Evolutionary conservation across 1,140 invertebrate genomes (phyloP).

Genomic region (Lerema accius): DNA sequence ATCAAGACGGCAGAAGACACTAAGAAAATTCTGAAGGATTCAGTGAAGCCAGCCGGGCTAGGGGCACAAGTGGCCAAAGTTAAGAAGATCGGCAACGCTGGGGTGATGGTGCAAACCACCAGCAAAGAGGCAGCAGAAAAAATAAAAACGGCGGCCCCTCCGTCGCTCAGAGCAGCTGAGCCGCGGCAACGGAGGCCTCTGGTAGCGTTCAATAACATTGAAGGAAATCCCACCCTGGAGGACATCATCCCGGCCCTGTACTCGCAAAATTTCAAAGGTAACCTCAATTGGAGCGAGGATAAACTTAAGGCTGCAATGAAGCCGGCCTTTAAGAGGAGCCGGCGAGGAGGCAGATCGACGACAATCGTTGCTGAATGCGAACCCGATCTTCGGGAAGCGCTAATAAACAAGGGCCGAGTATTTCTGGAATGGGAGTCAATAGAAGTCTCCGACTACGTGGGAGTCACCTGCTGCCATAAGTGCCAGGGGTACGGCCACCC

Average conservation of each 20-base stretch:
- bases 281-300: neutral
- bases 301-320: neutral
- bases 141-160: neutral
- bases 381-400: neutral
- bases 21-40: neutral
- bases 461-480: too few species aligned
- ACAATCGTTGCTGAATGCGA: neutral
- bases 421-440: too few species aligned
- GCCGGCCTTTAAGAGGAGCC: neutral
- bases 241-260: neutral
- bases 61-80: neutral
- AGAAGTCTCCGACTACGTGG: too few species aligned
- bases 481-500: too few species aligned
- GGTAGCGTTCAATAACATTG: neutral
- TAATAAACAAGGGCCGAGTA: neutral
- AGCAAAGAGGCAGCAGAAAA: neutral
- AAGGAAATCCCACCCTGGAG: neutral
- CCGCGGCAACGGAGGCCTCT: neutral
- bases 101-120: conserved; percentile 16
- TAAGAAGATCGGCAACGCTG: conserved; percentile 16
- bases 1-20: conserved; percentile 9
- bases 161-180: neutral
- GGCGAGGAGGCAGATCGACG: too few species aligned
- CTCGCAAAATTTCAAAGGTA: neutral
- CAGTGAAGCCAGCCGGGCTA: neutral